Evolutionary conservation across 1,140 invertebrate genomes (phyloP), one percentile per base, ranked within the genome.

Genomic region (Drosophila tsacasi): DNA sequence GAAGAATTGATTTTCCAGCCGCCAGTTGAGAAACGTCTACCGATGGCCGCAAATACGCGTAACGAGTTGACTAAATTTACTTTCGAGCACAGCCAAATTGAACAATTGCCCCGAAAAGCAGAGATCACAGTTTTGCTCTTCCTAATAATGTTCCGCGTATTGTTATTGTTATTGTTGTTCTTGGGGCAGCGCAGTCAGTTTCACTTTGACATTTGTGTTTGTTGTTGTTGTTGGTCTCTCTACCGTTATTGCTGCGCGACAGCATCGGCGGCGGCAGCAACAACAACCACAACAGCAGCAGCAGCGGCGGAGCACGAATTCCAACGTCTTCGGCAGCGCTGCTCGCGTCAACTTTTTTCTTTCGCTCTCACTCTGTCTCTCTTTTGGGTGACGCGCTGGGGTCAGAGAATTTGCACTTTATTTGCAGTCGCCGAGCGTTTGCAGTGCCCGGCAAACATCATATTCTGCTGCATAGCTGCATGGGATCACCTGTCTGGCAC

Each of bases 1-100:
- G 58, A 76, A 71, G 68, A 90, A 90, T 90, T 90, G 86, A 90
- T 90, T 90, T 90, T 90, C 76, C 86, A 90, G 79, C 65, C 74
- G 78, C 65, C 63, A 61, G 66, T 76, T 69, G 74, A 72, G 61
- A 79, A 91, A 79, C 79, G 74, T 69, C 68, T 85, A 52, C 63
- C 64, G 67, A 79, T 60, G 57, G 50, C 69, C 83, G 80, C 81
- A 89, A 89, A 81, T 87, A 81, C 68, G 62, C 69, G 59, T 79
- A 65, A 71, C 81, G 61, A 79, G 83, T 79, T 81, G 81, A 85
- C 79, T 81, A 78, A 85, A 79, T 85, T 62, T 69, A 68, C 72
- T 82, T 89, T 50, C 75, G 76, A 84, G 77, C 85, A 84, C 84
- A 89, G 77, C 84, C 84, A 87, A 66, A 87, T 87, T 87, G 85